Evolutionary conservation across 2,888 invertebrate species (phyloP).

Genomic region (Baronia brevicornis): DNA sequence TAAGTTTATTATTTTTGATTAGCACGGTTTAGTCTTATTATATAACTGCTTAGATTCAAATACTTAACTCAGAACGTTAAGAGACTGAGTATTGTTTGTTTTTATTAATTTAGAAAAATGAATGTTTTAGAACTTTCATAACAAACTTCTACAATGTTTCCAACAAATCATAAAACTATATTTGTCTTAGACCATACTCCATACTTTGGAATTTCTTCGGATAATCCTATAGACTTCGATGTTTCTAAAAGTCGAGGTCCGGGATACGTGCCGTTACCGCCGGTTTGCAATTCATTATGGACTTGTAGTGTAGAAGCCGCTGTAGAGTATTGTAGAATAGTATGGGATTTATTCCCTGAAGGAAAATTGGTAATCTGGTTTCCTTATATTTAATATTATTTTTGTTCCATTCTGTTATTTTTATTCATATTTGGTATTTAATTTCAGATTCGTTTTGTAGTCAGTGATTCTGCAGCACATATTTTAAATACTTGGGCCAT

Average conservation of each 20-base stretch:
- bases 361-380: slow-evolving; percentile 86
- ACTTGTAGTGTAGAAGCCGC: slow-evolving; percentile 96
- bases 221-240: slow-evolving; percentile 89
- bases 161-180: slow-evolving; percentile 94
- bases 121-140: too few species aligned
- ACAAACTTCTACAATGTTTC: slow-evolving; percentile 78
- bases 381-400: slow-evolving; percentile 3
- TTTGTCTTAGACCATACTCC: slow-evolving; percentile 96
- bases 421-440: slow-evolving; percentile 10
- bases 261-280: slow-evolving; percentile 84
- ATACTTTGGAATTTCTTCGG: slow-evolving; percentile 90
- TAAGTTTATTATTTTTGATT: too few species aligned
- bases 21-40: too few species aligned
- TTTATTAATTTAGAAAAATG: too few species aligned
- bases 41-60: too few species aligned
- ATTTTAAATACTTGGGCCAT: slow-evolving; percentile 90
- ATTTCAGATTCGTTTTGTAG: slow-evolving; percentile 86
- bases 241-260: slow-evolving; percentile 80
- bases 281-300: slow-evolving; percentile 95
- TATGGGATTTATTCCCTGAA: slow-evolving; percentile 97
- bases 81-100: too few species aligned
- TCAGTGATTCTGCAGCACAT: slow-evolving; percentile 90
- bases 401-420: not conserved
- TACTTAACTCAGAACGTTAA: too few species aligned
- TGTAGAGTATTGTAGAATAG: slow-evolving; percentile 96